A percentile compares a stretch with the other conserved stretches of the same genome.
phyloP scores from a whole-genome alignment of 1,140 invertebrate genomes.

The Drosophila leontia region DNA sequence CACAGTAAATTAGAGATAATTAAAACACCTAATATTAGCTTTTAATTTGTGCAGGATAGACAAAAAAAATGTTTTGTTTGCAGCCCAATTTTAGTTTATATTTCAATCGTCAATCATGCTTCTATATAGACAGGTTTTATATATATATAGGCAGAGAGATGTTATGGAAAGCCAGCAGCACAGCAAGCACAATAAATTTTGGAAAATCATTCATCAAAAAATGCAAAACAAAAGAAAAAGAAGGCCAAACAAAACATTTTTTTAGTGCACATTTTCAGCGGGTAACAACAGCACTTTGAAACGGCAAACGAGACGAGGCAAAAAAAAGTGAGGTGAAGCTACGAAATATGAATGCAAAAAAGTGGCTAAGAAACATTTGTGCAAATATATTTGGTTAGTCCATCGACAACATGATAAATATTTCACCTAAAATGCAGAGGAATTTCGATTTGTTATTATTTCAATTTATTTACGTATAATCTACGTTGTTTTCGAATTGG shows the following conservation, averaged over 20 bases:
- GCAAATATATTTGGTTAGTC: constrained; percentile 76
- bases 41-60: constrained; percentile 13
- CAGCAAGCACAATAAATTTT: constrained; percentile 78
- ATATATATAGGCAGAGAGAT: constrained; percentile 25
- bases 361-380: constrained; percentile 67
- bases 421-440: constrained; percentile 19
- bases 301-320: constrained; percentile 62
- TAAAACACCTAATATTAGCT: constrained; percentile 5
- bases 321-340: constrained; percentile 13
- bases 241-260: constrained; percentile 77
- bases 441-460: constrained; percentile 37
- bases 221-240: constrained; percentile 32
- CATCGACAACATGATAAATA: constrained; percentile 48
- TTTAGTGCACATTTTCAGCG: constrained; percentile 68
- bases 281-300: constrained; percentile 69
- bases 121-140: constrained; percentile 41
- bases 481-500: constrained; percentile 42
- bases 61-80: constrained; percentile 51
- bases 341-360: constrained; percentile 45
- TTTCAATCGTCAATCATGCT: constrained; percentile 52
- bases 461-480: constrained; percentile 39
- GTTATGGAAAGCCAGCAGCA: constrained; percentile 61
- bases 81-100: constrained; percentile 38
- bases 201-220: constrained; percentile 48
- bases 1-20: constrained; percentile 13